Evolutionary conservation across 2,797 vertebrate genomes (phyloP).

Genomic region (Parauchenoglanis ngamensis): DNA sequence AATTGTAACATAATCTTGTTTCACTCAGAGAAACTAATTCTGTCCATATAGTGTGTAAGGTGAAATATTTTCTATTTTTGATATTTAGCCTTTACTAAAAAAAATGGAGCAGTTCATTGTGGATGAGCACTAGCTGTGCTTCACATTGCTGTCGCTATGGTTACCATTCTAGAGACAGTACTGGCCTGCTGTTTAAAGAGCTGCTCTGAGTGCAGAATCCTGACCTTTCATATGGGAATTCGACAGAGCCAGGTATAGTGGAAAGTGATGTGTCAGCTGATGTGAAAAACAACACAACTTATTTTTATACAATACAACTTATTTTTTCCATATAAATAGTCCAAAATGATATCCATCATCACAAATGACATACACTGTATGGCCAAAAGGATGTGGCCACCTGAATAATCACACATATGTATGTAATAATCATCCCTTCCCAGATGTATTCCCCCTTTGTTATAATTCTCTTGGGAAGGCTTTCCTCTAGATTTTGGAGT

Average conservation of each 20-base stretch:
- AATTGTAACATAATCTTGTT: not conserved
- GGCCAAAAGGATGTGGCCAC: not conserved
- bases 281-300: not conserved
- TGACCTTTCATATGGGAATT: constrained; percentile 14
- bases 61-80: not conserved
- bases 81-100: not conserved
- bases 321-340: not conserved
- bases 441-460: not conserved
- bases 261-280: not conserved
- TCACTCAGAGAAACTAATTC: not conserved
- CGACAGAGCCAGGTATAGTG: not conserved
- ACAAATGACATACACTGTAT: not conserved
- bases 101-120: not conserved
- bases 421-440: not conserved
- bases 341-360: not conserved
- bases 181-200: not conserved
- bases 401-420: not conserved
- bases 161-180: not conserved
- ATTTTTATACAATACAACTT: too few relatives aligned
- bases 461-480: not conserved
- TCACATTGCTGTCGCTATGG: not conserved
- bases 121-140: not conserved
- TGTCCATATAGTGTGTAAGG: not conserved
- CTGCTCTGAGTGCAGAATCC: not conserved
- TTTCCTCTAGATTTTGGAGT: not conserved